These are phyloP conservation scores for Rallus limicola DNA, from an alignment of 2,113 vertebrate species.

Conservation along the genomic window DNA sequence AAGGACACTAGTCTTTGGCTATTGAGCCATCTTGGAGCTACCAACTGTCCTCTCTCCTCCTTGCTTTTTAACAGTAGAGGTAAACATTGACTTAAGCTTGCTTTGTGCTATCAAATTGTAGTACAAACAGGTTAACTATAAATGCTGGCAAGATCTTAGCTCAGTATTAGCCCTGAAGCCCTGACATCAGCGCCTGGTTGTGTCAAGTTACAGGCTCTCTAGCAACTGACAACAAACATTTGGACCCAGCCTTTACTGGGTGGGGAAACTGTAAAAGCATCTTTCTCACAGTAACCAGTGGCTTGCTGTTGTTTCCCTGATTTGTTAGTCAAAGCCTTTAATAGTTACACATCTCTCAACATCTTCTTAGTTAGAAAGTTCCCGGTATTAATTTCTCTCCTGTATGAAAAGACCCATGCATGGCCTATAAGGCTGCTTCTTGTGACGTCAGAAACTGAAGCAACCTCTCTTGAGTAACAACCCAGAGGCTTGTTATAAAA, in stretches of 20 bases:
- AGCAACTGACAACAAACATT: conserved; percentile 58
- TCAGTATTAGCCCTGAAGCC: neutral
- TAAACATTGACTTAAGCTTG: conserved; percentile 11
- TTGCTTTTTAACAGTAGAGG: conserved; percentile 9
- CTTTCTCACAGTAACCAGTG: neutral
- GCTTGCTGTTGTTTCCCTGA: neutral
- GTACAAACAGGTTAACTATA: conserved; percentile 20
- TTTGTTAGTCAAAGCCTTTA: neutral
- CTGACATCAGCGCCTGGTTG: conserved; percentile 35
- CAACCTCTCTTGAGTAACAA: neutral
- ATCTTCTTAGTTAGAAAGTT: neutral
- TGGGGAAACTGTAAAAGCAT: neutral
- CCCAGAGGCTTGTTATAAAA: neutral
- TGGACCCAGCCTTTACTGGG: neutral
- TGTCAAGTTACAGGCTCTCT: conserved; percentile 43
- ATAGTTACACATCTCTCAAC: neutral
- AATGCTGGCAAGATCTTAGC: conserved; percentile 26
- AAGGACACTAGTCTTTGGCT: conserved; percentile 63
- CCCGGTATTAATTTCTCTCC: neutral
- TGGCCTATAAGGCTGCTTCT: neutral
- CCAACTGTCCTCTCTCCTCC: neutral
- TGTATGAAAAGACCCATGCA: neutral
- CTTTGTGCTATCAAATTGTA: neutral
- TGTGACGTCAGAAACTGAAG: neutral
- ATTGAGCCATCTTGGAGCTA: conserved; percentile 23